These are phyloP conservation scores for Salarias fasciatus DNA, from an alignment of 2,797 vertebrate genomes.

Conservation along the genomic window DNA sequence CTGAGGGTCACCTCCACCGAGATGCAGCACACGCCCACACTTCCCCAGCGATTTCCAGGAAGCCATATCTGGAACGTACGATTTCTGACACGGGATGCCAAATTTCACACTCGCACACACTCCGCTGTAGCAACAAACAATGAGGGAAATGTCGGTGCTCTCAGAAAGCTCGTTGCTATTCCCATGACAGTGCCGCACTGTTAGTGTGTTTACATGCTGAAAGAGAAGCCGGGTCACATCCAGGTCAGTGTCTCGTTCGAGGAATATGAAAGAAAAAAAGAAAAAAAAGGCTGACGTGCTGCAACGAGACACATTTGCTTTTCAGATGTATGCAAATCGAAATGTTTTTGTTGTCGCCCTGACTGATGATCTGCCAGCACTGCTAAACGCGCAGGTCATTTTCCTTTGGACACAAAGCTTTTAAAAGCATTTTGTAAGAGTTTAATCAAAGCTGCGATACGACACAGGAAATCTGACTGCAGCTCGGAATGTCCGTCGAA, in stretches of 20 bases:
- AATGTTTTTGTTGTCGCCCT: conserved; percentile 8
- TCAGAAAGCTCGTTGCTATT: too few species aligned
- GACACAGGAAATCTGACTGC: too few species aligned
- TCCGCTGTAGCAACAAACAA: too few species aligned
- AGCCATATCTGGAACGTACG: conserved; percentile 39
- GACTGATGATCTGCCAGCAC: conserved; percentile 27
- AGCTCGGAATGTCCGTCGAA: too few species aligned
- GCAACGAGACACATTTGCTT: conserved; percentile 53
- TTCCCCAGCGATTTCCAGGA: too few species aligned
- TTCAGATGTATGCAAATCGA: conserved; percentile 69
- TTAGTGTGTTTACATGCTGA: not conserved
- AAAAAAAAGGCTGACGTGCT: too few species aligned
- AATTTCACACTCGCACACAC: too few species aligned
- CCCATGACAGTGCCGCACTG: conserved; percentile 9
- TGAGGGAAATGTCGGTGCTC: too few species aligned
- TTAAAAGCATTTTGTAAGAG: too few species aligned
- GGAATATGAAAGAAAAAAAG: not conserved
- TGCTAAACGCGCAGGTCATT: too few species aligned
- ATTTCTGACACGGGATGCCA: conserved; percentile 26
- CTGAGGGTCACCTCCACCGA: conserved; percentile 55
- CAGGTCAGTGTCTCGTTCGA: conserved; percentile 54
- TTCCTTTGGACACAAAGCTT: too few species aligned
- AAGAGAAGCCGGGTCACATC: conserved; percentile 47
- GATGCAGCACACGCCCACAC: conserved; percentile 21
- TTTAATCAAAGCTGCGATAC: too few species aligned